Base-by-base conservation (phyloP, 2,797 vertebrate genomes). In the Picus viridis region DNA sequence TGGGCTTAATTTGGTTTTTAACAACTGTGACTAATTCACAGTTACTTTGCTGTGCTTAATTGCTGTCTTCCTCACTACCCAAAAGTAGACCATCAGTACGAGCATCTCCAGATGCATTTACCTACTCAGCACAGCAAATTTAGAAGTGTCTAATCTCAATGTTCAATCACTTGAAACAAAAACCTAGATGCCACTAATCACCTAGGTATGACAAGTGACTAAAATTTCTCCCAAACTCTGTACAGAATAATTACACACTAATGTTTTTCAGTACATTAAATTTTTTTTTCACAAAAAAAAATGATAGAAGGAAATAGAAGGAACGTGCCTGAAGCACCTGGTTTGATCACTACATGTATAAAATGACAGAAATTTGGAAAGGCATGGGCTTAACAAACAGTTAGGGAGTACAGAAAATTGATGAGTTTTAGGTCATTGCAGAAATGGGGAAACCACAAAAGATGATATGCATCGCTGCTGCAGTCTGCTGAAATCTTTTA, bases 1-100 rank as follows among this genome's bases (percentile, higher is more conserved):
- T n/a, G 23, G 6, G 11, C 86, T 96, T 94, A 69, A 82, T 90
- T 91, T 93, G 45, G 4, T 84, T 96, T 95, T 90, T 94, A 79
- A 89, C 51, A 77, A 15, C 43, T 79, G 39, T 89, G 30, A 67
- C 45, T 90, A 78, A 86, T 75, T 72, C 57, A 69, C 41, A 56
- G 14, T 61, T 93, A 64, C 53, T 92, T 47, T 80, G 12, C 83
- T 87, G 53, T 86, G n/a, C 80, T 94, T 95, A 79, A 71, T 51
- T 94, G 71, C 51, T 83, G n/a, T 91, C 86, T 92, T 74, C 83
- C 51, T 85, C 84, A 47, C 45, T 74, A 41, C 59, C 11, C 62
- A 78, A 88, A 68, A 93, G 62, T 10, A 86, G 61, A 71, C 34
- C 23, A 76, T 89, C 72, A 83, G 34, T 88, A 80, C 73, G 29